Conservation (phyloP, 1,140 invertebrate species). For the Aradophagus sp. region DNA sequence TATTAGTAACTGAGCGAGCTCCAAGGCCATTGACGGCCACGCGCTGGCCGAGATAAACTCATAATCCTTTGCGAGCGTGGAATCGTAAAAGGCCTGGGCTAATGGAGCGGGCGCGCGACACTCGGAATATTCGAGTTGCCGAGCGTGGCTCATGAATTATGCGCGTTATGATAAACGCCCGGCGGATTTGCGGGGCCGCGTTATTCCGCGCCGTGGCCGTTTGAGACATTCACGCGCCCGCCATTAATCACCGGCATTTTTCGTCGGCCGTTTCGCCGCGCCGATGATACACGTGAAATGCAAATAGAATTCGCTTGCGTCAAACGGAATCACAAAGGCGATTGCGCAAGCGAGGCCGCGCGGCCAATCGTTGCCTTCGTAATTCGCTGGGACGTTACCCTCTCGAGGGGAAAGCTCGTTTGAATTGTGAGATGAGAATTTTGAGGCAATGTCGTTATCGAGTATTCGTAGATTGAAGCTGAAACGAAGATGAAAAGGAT, state of each 20-base stretch:
- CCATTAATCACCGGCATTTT: constrained; percentile 48
- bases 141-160: constrained; percentile 58
- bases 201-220: constrained; percentile 37
- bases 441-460: no score
- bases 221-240: constrained; percentile 37
- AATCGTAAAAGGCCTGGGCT: constrained; percentile 57
- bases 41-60: constrained; percentile 49
- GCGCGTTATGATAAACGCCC: constrained; percentile 57
- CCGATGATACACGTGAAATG: constrained; percentile 20
- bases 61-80: constrained; percentile 50
- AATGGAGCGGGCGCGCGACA: no score
- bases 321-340: background rate
- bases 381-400: no score
- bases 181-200: constrained; percentile 34
- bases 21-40: constrained; percentile 41
- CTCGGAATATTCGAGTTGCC: no score
- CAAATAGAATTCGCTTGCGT: constrained; percentile 28
- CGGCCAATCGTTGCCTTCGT: constrained; percentile 1
- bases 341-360: constrained; percentile 20
- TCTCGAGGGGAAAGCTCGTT: no score
- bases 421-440: no score
- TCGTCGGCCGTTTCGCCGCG: constrained; percentile 39
- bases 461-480: no score
- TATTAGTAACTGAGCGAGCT: constrained; percentile 40
- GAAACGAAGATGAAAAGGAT: no score